Conservation (phyloP, 2,113 vertebrate species). For the Bostrychus sinensis region DNA sequence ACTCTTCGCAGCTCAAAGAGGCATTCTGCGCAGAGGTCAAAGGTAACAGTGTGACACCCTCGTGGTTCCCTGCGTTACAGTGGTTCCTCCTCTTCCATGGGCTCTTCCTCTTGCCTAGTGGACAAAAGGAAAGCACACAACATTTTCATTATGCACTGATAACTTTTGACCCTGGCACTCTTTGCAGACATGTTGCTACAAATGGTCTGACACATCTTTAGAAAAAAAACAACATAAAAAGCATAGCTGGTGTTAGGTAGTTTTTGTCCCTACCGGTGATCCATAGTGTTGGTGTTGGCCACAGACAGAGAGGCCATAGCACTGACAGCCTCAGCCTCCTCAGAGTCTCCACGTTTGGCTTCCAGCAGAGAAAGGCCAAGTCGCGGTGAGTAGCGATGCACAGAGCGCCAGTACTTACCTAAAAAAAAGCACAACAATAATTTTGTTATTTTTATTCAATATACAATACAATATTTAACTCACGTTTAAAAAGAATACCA, state of each 20-base stretch:
- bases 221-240: no score
- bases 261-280: slow-evolving; percentile 78
- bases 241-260: no score
- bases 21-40: slow-evolving; percentile 68
- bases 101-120: slow-evolving; percentile 85
- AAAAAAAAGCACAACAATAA: background rate
- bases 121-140: background rate
- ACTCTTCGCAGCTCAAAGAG: slow-evolving; percentile 63
- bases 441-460: background rate
- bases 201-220: no score
- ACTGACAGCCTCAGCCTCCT: slow-evolving; percentile 90
- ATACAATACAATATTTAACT: no score
- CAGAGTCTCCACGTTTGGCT: slow-evolving; percentile 85
- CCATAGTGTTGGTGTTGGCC: slow-evolving; percentile 80
- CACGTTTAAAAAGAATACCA: no score
- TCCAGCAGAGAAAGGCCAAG: slow-evolving; percentile 85
- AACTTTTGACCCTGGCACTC: background rate
- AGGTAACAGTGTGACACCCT: slow-evolving; percentile 55
- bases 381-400: slow-evolving; percentile 75
- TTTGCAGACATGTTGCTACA: no score
- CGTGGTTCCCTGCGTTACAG: slow-evolving; percentile 76
- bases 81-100: slow-evolving; percentile 91
- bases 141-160: background rate
- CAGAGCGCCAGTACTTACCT: slow-evolving; percentile 90
- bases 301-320: slow-evolving; percentile 92